A percentile compares a stretch with the other conserved stretches of the same genome.
Evolutionary conservation across 1,140 invertebrate genomes (phyloP).

Genomic region (Drosophila orosa): DNA sequence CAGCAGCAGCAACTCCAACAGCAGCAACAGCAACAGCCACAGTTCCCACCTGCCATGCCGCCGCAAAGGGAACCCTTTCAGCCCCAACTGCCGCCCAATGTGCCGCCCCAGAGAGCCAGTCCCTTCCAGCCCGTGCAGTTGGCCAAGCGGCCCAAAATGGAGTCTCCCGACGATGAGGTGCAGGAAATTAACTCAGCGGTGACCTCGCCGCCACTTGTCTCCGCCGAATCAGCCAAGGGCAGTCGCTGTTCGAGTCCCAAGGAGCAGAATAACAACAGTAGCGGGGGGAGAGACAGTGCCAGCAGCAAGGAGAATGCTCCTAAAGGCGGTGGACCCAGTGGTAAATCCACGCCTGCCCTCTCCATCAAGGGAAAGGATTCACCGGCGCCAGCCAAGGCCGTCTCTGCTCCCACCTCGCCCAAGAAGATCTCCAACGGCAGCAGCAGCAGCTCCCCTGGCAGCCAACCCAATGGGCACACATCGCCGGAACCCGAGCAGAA

Average conservation of each 20-base stretch:
- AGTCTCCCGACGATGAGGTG: slow-evolving; percentile 62
- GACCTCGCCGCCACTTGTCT: slow-evolving; percentile 33
- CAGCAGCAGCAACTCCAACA: slow-evolving; percentile 50
- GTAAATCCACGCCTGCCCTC: slow-evolving; percentile 61
- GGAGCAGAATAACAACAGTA: slow-evolving; percentile 72
- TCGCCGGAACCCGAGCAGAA: slow-evolving; percentile 52
- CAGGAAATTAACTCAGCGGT: slow-evolving; percentile 62
- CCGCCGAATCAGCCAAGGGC: slow-evolving; percentile 36
- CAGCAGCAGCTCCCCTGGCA: slow-evolving; percentile 16
- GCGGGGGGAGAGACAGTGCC: slow-evolving; percentile 63
- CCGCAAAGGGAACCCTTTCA: slow-evolving; percentile 67
- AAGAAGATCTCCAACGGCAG: slow-evolving; percentile 40
- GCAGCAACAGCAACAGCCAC: slow-evolving; percentile 39
- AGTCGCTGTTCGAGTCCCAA: slow-evolving; percentile 52
- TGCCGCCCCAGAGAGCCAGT: slow-evolving; percentile 52
- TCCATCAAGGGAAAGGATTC: slow-evolving; percentile 53
- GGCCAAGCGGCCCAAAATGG: slow-evolving; percentile 63
- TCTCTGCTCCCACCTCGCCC: slow-evolving; percentile 55
- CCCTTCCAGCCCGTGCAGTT: slow-evolving; percentile 69
- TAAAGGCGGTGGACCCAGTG: slow-evolving; percentile 55
- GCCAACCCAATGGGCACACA: slow-evolving; percentile 62
- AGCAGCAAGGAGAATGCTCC: slow-evolving; percentile 73
- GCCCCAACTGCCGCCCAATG: slow-evolving; percentile 69
- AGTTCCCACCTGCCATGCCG: slow-evolving; percentile 36
- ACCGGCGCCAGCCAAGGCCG: slow-evolving; percentile 18